phyloP scores from a whole-genome alignment of 1,140 invertebrate genomes.

The Drosophila punjabiensis region DNA sequence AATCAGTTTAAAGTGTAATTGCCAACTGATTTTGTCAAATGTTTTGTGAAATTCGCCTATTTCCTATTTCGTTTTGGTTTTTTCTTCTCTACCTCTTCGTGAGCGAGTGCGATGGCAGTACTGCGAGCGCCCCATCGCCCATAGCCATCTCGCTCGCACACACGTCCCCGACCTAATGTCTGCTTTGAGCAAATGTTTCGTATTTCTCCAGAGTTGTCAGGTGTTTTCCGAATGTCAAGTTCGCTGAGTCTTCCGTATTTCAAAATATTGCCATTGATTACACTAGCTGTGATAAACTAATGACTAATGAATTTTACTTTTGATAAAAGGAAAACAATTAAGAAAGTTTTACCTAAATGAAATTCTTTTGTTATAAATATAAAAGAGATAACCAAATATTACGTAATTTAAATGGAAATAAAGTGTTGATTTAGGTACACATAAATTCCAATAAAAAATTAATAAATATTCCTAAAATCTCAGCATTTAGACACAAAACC shows the following conservation, averaged over 20 bases:
- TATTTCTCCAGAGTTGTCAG: slow-evolving; percentile 29
- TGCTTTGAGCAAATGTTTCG: slow-evolving; percentile 67
- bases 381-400: background rate
- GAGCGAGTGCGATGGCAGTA: slow-evolving; percentile 60
- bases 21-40: slow-evolving; percentile 51
- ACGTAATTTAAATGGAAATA: background rate
- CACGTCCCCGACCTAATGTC: slow-evolving; percentile 66
- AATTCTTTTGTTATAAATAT: background rate
- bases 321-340: no score
- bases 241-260: slow-evolving; percentile 7
- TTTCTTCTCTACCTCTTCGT: slow-evolving; percentile 80
- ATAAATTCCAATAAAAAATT: no score
- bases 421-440: background rate
- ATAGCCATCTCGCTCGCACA: slow-evolving; percentile 49
- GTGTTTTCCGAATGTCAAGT: background rate
- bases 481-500: background rate
- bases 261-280: background rate
- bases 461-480: background rate
- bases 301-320: no score
- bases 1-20: slow-evolving; percentile 19
- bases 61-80: slow-evolving; percentile 72
- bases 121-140: slow-evolving; percentile 12
- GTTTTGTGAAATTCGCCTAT: slow-evolving; percentile 64
- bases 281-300: background rate
- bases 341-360: no score